Evolutionary conservation across 2,888 invertebrate genomes (phyloP), one percentile per base, ranked within the genome.

Genomic region (Sphinx pinastri): DNA sequence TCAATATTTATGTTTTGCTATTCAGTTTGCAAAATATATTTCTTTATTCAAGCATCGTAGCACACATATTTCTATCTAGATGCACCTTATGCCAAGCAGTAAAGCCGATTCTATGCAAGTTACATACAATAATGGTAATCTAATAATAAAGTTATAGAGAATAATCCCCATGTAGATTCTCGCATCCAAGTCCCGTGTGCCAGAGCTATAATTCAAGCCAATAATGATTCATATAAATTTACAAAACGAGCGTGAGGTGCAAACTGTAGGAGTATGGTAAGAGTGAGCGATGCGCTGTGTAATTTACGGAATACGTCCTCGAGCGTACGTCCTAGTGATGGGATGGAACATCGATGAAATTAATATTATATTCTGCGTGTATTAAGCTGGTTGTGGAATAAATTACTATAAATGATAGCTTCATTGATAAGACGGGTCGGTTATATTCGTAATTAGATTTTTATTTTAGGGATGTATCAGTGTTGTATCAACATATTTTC

Each of bases 171-270:
- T 76, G 74, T 76, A 75, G 77, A 80, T 86, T 84, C 82, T 77
- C 80, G 83, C 83, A 79, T 84, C 78, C 74, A 73, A 74, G 72
- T 79, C 79, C 77, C 81, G 79, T 57, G 80, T 79, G 81, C 84
- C 86, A 79, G 81, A 81, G 82, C 88, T 88, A 85, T 88, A 89
- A 89, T 89, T 89, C 88, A 85, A 77, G 70, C 84, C 87, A 87
- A 89, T 90, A 89, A 89, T 89, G 88, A 86, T 88, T 88, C 88
- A 88, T 89, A 89, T 88, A 89, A 89, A 89, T 89, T 88, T 88
- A 82, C 85, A 82, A 88, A 88, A 89, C 88, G 88, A 88, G 86
- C 81, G 82, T 85, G 86, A 89, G 89, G 89, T 89, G 89, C 85
- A 90, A 89, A 89, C 86, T 89, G 84, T 82, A 84, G 84, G 88